Evolutionary conservation across 2,797 vertebrate genomes (phyloP).

Genomic region (Phoxinus dragarum): DNA sequence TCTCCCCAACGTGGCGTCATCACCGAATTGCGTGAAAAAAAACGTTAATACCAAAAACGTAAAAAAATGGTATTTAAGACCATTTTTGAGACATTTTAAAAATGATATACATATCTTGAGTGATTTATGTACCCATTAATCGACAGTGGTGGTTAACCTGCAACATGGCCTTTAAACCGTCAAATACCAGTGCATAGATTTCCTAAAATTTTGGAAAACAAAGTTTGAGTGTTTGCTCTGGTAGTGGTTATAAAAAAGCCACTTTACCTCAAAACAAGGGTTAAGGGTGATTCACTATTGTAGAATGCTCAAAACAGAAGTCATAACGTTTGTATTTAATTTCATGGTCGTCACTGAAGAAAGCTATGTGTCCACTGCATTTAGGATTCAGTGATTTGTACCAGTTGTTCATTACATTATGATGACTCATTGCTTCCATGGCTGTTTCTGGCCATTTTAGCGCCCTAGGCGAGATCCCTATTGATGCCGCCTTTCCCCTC

Average conservation of each 20-base stretch:
- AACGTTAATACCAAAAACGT: too few relatives aligned
- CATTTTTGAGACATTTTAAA: too few relatives aligned
- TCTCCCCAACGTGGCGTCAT: too few relatives aligned
- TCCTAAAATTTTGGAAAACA: background rate
- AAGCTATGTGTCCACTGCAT: background rate
- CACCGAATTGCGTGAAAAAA: too few relatives aligned
- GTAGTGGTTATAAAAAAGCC: background rate
- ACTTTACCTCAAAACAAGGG: background rate
- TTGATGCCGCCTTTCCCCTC: background rate
- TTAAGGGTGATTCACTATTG: background rate
- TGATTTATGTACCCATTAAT: too few relatives aligned
- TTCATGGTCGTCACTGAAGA: background rate
- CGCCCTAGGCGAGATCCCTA: background rate
- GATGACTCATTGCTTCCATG: background rate
- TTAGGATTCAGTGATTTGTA: background rate
- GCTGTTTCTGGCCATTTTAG: background rate
- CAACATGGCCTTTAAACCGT: too few relatives aligned
- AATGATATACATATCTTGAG: too few relatives aligned
- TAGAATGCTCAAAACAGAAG: conserved; percentile 7
- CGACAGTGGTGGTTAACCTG: too few relatives aligned
- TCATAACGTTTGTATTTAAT: conserved; percentile 9
- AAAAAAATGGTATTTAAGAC: too few relatives aligned
- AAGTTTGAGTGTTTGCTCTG: background rate
- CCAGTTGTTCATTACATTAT: conserved; percentile 16
- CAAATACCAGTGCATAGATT: background rate